phyloP scores from a whole-genome alignment of 37 sponge, comb jelly and placozoan species.

The Ianthella basta region DNA sequence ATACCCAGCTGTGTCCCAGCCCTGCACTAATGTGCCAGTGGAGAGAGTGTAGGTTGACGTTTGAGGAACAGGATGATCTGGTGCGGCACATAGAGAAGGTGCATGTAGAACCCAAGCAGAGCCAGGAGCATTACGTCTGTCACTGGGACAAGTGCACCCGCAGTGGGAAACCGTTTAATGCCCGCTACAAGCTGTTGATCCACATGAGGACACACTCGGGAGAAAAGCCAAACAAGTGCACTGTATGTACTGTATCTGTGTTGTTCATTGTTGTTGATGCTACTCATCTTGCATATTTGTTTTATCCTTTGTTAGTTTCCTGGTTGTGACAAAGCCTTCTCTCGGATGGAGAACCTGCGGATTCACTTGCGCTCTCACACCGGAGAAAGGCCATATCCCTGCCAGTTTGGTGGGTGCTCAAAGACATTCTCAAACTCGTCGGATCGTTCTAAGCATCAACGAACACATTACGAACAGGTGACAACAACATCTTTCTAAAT shows the following conservation, averaged over 20 bases:
- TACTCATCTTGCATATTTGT: too few relatives aligned
- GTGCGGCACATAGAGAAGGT: constrained; percentile 86
- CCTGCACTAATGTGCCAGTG: constrained; percentile 65
- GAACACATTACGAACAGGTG: constrained; percentile 90
- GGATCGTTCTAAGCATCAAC: constrained; percentile 91
- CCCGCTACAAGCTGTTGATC: constrained; percentile 92
- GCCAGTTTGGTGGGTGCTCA: constrained; percentile 76
- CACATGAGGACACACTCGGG: constrained; percentile 97
- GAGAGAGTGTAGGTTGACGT: constrained; percentile 65
- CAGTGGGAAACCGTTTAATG: constrained; percentile 87
- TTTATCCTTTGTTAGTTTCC: constrained; percentile 58
- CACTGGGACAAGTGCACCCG: constrained; percentile 79
- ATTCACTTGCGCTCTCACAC: constrained; percentile 95
- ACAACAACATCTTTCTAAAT: neutral
- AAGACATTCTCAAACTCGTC: constrained; percentile 97
- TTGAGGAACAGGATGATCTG: constrained; percentile 71
- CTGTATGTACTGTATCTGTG: constrained; percentile 58
- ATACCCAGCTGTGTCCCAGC: neutral
- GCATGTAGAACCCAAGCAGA: constrained; percentile 82
- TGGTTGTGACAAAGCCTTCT: constrained; percentile 92
- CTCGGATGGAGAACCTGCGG: constrained; percentile 92
- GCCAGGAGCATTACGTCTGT: constrained; percentile 73
- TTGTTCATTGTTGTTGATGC: neutral
- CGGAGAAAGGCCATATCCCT: constrained; percentile 89
- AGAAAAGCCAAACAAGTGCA: constrained; percentile 96